Evolutionary conservation across 2,113 vertebrate genomes (phyloP).

Genomic region (Hyaena hyaena): DNA sequence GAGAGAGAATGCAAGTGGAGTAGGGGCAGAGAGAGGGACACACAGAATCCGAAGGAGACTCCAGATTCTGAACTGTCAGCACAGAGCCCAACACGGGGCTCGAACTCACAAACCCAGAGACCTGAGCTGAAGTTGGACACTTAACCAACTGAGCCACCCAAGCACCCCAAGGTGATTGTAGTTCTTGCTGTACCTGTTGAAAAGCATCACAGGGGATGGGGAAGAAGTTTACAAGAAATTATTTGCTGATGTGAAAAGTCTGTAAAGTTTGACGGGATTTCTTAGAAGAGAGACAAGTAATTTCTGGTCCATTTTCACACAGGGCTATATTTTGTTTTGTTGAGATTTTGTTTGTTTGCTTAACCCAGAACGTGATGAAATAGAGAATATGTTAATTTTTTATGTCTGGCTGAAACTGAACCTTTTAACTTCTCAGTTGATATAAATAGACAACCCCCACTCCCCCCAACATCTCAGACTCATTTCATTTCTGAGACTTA

Average conservation of each 20-base stretch:
- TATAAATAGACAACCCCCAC: not conserved
- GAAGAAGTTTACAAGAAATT: not conserved
- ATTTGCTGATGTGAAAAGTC: not conserved
- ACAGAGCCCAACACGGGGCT: no score
- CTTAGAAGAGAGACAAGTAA: not conserved
- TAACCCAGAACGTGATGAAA: not conserved
- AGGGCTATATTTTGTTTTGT: not conserved
- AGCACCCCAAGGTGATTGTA: no score
- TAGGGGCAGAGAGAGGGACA: no score
- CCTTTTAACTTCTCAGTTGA: not conserved
- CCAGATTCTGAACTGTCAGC: no score
- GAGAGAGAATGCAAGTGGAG: no score
- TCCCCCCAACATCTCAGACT: not conserved
- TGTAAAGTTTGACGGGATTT: not conserved
- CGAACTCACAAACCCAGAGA: no score
- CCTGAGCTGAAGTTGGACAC: no score
- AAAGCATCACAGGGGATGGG: not conserved
- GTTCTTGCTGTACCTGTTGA: not conserved
- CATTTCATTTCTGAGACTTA: not conserved
- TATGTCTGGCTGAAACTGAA: slow-evolving; percentile 9
- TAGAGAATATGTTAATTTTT: not conserved
- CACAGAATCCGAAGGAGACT: no score
- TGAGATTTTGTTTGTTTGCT: not conserved
- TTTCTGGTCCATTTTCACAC: not conserved
- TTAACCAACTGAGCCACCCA: no score